These are phyloP conservation scores for Cantharis rufa DNA, from an alignment of 2,888 invertebrate species.

Conservation along the genomic window DNA sequence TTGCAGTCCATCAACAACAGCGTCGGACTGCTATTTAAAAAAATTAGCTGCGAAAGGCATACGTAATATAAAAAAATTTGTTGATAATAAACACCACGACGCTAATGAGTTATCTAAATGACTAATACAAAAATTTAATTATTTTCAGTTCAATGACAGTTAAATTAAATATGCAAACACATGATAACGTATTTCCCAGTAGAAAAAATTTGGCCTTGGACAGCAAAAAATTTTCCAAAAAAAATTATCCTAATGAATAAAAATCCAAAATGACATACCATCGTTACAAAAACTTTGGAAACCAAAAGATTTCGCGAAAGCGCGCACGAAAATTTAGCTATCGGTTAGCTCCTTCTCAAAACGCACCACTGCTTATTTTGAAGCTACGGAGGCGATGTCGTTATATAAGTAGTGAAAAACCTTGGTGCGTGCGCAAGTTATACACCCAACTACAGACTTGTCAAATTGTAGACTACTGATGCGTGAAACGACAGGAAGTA, in stretches of 20 bases:
- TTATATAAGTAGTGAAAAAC: constrained; percentile 18
- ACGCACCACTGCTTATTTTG: constrained; percentile 15
- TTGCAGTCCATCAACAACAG: background rate
- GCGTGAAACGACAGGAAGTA: constrained; percentile 1
- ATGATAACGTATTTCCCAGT: background rate
- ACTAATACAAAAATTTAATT: background rate
- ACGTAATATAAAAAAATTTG: background rate
- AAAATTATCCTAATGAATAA: background rate
- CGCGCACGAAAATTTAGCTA: background rate
- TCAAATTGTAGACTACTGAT: constrained; percentile 16
- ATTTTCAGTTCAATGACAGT: background rate
- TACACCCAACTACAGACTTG: constrained; percentile 29
- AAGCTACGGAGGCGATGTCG: constrained; percentile 15
- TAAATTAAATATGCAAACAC: background rate
- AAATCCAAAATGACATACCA: background rate
- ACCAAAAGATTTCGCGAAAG: background rate
- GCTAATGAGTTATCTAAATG: background rate
- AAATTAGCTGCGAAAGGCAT: background rate
- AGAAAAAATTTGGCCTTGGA: no score
- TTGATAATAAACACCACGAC: background rate
- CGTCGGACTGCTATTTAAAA: background rate
- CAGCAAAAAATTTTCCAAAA: background rate
- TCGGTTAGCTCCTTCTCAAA: background rate
- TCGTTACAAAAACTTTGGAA: background rate
- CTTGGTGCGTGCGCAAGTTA: constrained; percentile 24